Base-by-base conservation (phyloP, 2,797 vertebrate species). In the Mus minutoides region DNA sequence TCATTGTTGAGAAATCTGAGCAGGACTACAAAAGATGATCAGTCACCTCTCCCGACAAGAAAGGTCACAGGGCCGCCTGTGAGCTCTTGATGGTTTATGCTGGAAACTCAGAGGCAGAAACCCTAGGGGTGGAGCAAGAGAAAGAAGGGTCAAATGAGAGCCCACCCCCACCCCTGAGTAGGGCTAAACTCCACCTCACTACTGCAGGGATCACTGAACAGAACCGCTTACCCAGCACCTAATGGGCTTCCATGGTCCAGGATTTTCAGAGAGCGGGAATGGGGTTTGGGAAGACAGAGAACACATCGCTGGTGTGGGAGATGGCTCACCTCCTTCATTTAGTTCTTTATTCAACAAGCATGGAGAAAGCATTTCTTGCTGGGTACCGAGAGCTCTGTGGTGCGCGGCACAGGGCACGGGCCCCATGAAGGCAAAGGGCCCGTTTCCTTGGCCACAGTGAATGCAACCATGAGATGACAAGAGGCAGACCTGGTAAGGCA, bases 91-190 rank as follows among this genome's bases (percentile, higher is more conserved):
- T 0, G 6, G 78, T 69, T 17, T 21, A 16, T 1, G 16, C 76
- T 5, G 16, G 29, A n/a, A 2, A 0, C 37, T 16, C 29, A n/a
- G 31, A 60, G 54, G 69, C 6, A 67, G 92, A 71, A 31, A 58
- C 5, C 9, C 0, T 3, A 19, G 0, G 12, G 77, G 58, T 1
- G 0, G 54, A 52, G 12, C 1, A 73, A 46, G 40, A 31, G 4
- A 83, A 77, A 29, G 26, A 13, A 71, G 22, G 29, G n/a, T 40
- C 2, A 12, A 78, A 60, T 0, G 37, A 7, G 52, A n/a, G 34
- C 58, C 17, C n/a, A 4, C 43, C 43, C 43, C 43, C 43, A 46
- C 43, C 80, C 64, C 16, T n/a, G n/a, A 43, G 31, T 13, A 6
- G 46, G 31, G 56, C 14, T 92, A 80, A 85, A 40, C 40, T 12